phyloP scores from a whole-genome alignment of 2,888 invertebrate genomes.

The Nomada fabriciana region DNA sequence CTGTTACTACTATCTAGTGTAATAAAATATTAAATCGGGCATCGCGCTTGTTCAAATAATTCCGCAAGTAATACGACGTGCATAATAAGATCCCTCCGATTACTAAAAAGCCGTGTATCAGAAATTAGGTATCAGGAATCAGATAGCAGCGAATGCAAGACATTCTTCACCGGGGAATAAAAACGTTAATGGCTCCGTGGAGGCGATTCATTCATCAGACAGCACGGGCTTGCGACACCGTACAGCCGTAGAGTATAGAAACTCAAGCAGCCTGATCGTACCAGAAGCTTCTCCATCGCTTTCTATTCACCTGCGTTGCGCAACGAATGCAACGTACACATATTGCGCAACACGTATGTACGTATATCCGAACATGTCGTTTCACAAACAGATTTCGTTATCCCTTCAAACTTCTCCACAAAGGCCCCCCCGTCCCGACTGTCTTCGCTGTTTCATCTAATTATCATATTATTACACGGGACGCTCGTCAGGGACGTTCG shows the following conservation, averaged over 20 bases:
- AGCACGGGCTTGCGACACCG: constrained; percentile 15
- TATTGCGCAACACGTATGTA: not conserved
- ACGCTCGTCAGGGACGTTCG: not conserved
- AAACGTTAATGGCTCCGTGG: constrained; percentile 4
- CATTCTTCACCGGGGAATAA: not conserved
- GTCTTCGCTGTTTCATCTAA: not conserved
- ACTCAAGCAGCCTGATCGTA: constrained; percentile 3
- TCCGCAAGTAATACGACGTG: not conserved
- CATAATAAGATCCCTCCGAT: not conserved
- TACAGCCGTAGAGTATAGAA: not conserved
- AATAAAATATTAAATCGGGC: not conserved
- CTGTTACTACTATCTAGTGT: not conserved
- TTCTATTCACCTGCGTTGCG: constrained; percentile 25
- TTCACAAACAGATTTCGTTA: not conserved
- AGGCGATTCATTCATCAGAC: constrained; percentile 23
- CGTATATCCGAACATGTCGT: not conserved
- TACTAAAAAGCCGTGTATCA: not conserved
- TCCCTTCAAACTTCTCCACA: not conserved
- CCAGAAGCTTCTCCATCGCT: constrained; percentile 18
- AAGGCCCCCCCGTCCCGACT: not conserved
- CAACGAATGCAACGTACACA: no score
- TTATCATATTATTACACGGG: constrained; percentile 24
- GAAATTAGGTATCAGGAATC: not conserved
- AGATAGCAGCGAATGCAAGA: no score
- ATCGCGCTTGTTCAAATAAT: not conserved